Conservation (phyloP, 2,797 vertebrate genomes). For the Spinus pinus region DNA sequence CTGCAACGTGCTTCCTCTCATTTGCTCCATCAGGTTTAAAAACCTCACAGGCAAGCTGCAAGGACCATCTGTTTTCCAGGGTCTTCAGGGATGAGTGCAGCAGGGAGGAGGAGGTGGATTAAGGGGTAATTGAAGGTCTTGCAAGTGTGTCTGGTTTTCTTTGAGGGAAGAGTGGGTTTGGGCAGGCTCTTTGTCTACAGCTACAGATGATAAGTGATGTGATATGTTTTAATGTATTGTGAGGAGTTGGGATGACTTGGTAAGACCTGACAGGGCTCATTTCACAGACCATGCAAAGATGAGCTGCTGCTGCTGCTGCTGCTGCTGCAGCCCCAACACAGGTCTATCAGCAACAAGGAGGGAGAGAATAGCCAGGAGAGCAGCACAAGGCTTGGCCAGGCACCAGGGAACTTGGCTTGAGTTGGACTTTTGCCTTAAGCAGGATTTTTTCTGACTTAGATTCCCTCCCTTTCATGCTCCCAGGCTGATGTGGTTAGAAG, state of each 20-base stretch:
- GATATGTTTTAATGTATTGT: not conserved
- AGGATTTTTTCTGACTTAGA: not conserved
- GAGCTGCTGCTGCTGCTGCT: not conserved
- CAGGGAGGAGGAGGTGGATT: not conserved
- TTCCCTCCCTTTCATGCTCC: not conserved
- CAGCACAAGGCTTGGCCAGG: not conserved
- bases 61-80: slow-evolving; percentile 39
- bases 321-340: not conserved
- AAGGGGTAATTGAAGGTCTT: not conserved
- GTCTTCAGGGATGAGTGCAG: not conserved
- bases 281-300: not conserved
- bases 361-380: not conserved
- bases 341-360: not conserved
- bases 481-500: not conserved
- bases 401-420: not conserved
- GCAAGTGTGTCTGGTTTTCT: not conserved
- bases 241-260: not conserved
- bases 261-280: not conserved
- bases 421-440: not conserved
- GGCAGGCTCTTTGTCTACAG: not conserved
- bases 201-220: not conserved
- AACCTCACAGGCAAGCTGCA: not conserved
- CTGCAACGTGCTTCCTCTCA: not conserved
- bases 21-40: not conserved
- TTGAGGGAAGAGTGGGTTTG: not conserved